Base-by-base conservation (phyloP, 2,113 vertebrate species). In the Arothron firmamentum region DNA sequence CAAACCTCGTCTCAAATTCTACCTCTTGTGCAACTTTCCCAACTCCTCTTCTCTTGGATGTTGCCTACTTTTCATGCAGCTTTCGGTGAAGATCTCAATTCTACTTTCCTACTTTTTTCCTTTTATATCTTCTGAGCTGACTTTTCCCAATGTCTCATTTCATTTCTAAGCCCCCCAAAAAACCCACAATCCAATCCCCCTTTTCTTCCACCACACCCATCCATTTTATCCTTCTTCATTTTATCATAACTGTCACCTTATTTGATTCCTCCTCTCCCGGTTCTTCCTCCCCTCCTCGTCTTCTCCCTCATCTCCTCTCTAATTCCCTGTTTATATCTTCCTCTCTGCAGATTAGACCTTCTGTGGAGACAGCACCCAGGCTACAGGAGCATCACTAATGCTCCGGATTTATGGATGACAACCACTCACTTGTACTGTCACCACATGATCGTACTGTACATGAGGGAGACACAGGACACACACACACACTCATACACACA, bases 391-490 rank as follows among this genome's bases (percentile, higher is more conserved):
- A 56, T 63, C 62, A 57, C 63, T 83, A 74, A 82, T 75, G 56
- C 68, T 57, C 18, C n/a, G 80, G 82, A 72, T 83, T 83, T 80
- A 65, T 69, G 70, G 68, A 67, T 70, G 68, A 81, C 78, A 67
- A 78, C 65, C 54, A 43, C 43, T 63, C 70, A 51, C 64, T 72
- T 62, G 51, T 43, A 45, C 67, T 70, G 73, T 79, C 70, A 75
- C 67, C 38, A 62, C 47, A 56, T 67, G 61, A 82, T 59, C 65
- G 59, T 73, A 77, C 67, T 54, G 53, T 72, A 79, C 62, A 70
- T 25, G 34, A 56, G 60, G 17, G 65, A 77, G 48, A 68, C 28
- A 31, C 28, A 31, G 21, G 21, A 23, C 21, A 23, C 21, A 23
- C 21, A 23, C 21, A 23, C 21, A 23, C 21, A 23, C 21, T 2